Evolutionary conservation across 2,797 vertebrate genomes (phyloP), one percentile per base, ranked within the genome.

Genomic region (Sebastes steindachneri): DNA sequence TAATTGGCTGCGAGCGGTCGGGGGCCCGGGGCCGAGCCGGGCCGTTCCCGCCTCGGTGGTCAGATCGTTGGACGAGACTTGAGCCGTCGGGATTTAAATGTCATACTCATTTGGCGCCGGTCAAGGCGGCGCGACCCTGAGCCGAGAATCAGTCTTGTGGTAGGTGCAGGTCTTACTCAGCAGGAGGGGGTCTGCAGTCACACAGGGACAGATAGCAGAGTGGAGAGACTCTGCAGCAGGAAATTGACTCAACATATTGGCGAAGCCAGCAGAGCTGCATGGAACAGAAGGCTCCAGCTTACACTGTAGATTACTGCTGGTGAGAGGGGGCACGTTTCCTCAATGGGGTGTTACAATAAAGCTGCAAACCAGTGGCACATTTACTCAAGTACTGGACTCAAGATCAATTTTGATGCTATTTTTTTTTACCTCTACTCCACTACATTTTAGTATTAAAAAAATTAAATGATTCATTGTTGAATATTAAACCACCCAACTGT

Each of bases 1-100:
- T 93, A 94, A 93, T 91, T 94, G 92, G 83, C 86, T 79, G 84
- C 51, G 53, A 74, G 79, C 8, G 14, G 77, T 37, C 33, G 0
- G 75, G 29, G 75, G 71, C 79, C 54, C 9, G 17, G 77, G 75
- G 68, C 71, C 41, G 15, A 6, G 72, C 26, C 3, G 48, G 66
- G 73, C 37, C 4, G n/a, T 51, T 83, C 79, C 83, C 37, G 77
- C 87, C 63, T 80, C 45, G n/a, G 71, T 51, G 75, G 75, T 86
- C 83, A 59, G 82, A 85, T 89, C 51, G 4, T 53, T 41, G 78
- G 80, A 80, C 8, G 4, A 80, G 73, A 82, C 53, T 41, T 14
- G 28, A 79, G 83, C 77, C 19, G 51, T 19, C 9, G 6, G 82
- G 84, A 87, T 89, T 91, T 90, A 85, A 88, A 87, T 87, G 88